Evolutionary conservation across 2,113 vertebrate genomes (phyloP).

Genomic region (Siniperca knerii): DNA sequence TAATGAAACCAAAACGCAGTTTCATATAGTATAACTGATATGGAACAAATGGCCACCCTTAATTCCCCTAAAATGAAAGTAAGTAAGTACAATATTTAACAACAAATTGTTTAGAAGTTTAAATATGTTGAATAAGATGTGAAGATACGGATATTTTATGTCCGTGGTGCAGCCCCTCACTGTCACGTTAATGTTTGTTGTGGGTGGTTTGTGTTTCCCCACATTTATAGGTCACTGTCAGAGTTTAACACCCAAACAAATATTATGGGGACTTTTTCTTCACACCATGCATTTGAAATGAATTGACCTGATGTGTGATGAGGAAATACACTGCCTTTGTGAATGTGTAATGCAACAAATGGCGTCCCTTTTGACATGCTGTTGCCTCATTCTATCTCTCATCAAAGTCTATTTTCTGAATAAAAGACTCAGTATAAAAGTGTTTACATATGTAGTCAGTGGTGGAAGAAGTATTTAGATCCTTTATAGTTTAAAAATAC

Average conservation of each 20-base stretch:
- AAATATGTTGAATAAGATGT: not conserved
- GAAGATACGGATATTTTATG: accelerated
- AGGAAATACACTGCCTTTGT: not conserved
- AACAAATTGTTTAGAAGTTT: not conserved
- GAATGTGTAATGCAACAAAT: not conserved
- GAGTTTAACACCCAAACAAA: not conserved
- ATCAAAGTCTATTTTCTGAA: not conserved
- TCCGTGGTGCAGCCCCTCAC: constrained; percentile 5
- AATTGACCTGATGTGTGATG: not conserved
- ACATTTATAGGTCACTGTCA: constrained; percentile 53
- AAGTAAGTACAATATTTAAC: too few species aligned
- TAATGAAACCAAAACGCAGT: constrained; percentile 19
- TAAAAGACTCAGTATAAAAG: not conserved
- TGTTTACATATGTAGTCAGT: not conserved
- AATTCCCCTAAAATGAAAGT: not conserved
- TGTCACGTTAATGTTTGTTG: constrained; percentile 15
- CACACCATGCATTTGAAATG: not conserved
- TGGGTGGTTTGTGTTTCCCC: constrained; percentile 63
- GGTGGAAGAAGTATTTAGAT: too few species aligned
- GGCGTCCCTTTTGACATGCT: not conserved
- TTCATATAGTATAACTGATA: not conserved
- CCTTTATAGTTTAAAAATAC: too few species aligned
- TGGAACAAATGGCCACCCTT: accelerated
- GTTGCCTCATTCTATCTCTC: not conserved
- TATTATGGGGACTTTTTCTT: constrained; percentile 61